These are phyloP conservation scores for Enteromius trimaculatus DNA, from an alignment of 2,797 vertebrate genomes.

Conservation along the genomic window DNA sequence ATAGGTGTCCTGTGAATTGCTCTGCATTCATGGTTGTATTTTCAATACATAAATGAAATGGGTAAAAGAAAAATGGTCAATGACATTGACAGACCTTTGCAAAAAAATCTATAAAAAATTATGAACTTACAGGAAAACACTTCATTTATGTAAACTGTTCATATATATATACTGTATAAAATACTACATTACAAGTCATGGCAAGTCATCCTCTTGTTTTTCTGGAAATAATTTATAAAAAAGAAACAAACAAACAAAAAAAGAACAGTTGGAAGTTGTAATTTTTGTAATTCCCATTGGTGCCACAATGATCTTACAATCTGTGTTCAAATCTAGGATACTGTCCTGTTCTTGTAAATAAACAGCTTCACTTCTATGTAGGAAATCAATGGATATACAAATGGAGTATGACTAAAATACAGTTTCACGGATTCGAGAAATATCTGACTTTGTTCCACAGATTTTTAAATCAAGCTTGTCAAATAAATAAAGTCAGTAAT, in stretches of 20 bases:
- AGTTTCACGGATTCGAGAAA: background rate
- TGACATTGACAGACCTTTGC: too few relatives aligned
- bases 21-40: background rate
- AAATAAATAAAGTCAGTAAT: background rate
- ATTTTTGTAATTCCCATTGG: background rate
- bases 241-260: background rate
- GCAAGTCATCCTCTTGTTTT: background rate
- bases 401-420: background rate
- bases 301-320: conserved; percentile 10
- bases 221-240: background rate
- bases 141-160: background rate
- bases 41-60: background rate
- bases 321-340: background rate
- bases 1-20: background rate
- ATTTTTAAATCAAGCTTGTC: background rate
- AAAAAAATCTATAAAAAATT: background rate
- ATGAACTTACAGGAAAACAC: background rate
- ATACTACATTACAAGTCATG: background rate
- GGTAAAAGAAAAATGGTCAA: background rate
- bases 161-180: background rate
- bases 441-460: background rate
- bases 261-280: conserved; percentile 12
- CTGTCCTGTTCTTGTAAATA: background rate
- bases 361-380: background rate
- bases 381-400: background rate